A percentile compares a stretch with the other conserved stretches of the same genome.
phyloP scores from a whole-genome alignment of 2,113 vertebrate genomes.

The Erpornis zantholeuca region DNA sequence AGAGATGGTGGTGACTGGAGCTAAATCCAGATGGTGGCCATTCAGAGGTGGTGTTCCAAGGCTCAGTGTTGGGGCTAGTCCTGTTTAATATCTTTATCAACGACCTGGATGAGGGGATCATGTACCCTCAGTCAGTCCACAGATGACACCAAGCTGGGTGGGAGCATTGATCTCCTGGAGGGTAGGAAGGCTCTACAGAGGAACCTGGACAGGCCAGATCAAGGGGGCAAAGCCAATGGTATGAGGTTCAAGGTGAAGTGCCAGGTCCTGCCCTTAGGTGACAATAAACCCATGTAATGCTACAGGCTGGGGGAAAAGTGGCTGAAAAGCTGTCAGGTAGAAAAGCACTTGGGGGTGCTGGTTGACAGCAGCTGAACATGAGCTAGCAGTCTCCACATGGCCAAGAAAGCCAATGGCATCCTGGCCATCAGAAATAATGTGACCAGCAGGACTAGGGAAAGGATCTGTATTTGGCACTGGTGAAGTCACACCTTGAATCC shows the following conservation, averaged over 20 bases:
- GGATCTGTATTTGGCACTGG: accelerated
- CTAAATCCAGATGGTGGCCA: accelerated
- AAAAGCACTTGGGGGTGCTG: neutral
- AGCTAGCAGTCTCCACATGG: neutral
- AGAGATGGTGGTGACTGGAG: neutral
- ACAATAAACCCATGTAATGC: neutral
- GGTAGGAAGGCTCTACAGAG: neutral
- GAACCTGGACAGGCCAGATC: neutral
- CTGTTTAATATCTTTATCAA: neutral
- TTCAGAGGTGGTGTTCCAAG: neutral
- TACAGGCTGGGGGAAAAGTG: neutral
- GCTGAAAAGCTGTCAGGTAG: neutral
- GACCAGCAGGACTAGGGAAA: neutral
- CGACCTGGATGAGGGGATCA: accelerated
- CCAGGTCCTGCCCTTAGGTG: neutral
- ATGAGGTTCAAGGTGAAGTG: neutral
- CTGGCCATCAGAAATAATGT: neutral
- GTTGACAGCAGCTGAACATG: neutral
- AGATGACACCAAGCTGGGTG: neutral
- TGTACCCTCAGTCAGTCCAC: neutral
- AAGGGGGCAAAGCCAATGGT: neutral
- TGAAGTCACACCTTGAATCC: neutral
- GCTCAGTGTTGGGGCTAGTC: neutral
- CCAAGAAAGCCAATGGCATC: neutral
- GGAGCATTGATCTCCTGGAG: neutral